Conservation (phyloP, 2,888 invertebrate species). For the Heliconius sara region DNA sequence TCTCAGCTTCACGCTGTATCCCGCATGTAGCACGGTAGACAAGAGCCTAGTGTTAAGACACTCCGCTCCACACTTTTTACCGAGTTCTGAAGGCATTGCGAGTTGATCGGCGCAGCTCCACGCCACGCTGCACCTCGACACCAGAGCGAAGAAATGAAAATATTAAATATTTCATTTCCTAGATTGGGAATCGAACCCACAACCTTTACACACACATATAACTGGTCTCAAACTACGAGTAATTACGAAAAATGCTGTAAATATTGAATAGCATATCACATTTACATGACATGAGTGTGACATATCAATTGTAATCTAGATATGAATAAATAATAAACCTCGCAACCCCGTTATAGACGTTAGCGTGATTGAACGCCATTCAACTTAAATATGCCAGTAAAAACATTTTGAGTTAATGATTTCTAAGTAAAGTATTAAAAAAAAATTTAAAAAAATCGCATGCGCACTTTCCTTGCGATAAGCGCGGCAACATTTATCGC, state of each 20-base stretch:
- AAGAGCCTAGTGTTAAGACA: not conserved
- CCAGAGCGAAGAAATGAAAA: not conserved
- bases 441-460: not conserved
- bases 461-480: not conserved
- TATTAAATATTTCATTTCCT: not conserved
- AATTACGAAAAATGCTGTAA: not conserved
- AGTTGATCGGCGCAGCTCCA: not conserved
- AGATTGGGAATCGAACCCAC: not conserved
- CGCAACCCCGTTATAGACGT: not conserved
- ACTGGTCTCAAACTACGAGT: not conserved
- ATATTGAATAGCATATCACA: not conserved
- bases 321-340: slow-evolving; percentile 10
- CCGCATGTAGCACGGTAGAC: no score
- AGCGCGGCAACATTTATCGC: not conserved
- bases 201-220: not conserved
- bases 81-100: not conserved
- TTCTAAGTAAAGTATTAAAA: not conserved
- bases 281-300: not conserved
- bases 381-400: not conserved
- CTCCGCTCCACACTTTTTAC: not conserved
- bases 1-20: not conserved
- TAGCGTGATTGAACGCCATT: slow-evolving; percentile 18
- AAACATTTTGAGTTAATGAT: not conserved
- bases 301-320: slow-evolving; percentile 8
- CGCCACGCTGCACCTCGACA: not conserved